These are phyloP conservation scores for Dascyllus trimaculatus DNA, from an alignment of 2,113 vertebrate species.

Conservation along the genomic window DNA sequence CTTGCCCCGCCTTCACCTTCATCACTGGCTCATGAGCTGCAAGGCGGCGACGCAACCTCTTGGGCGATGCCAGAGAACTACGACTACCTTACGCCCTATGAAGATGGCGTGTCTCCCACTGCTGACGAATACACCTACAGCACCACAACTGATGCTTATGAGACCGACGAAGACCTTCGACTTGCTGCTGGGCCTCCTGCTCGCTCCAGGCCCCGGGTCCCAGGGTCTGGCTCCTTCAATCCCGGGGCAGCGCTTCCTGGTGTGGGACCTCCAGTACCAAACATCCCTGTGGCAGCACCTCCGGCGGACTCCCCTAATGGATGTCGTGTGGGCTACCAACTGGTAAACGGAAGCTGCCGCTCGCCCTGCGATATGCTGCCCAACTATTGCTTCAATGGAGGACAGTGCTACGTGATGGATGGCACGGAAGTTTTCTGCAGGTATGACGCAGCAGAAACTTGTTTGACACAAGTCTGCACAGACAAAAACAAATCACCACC, in stretches of 20 bases:
- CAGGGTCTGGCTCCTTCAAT: slow-evolving; percentile 48
- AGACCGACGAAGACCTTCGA: slow-evolving; percentile 83
- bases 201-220: slow-evolving; percentile 70
- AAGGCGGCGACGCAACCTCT: slow-evolving; percentile 86
- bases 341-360: slow-evolving; percentile 91
- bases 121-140: slow-evolving; percentile 89
- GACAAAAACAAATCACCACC: neutral
- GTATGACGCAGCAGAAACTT: slow-evolving; percentile 74
- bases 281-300: slow-evolving; percentile 51
- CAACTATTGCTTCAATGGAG: slow-evolving; percentile 95
- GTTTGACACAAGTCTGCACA: neutral
- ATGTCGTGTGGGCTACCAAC: slow-evolving; percentile 88
- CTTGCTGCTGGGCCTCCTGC: slow-evolving; percentile 72
- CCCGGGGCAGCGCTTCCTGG: slow-evolving; percentile 44
- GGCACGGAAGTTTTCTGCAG: slow-evolving; percentile 94
- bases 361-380: slow-evolving; percentile 91
- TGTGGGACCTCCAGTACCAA: slow-evolving; percentile 37
- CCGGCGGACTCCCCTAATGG: slow-evolving; percentile 57
- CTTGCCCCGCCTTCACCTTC: slow-evolving; percentile 79
- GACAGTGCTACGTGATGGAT: slow-evolving; percentile 95
- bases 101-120: slow-evolving; percentile 89
- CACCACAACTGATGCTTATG: slow-evolving; percentile 89
- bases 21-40: slow-evolving; percentile 74
- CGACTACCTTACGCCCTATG: slow-evolving; percentile 92
- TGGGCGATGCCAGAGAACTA: slow-evolving; percentile 90